Base-by-base conservation (phyloP, 2,113 vertebrate species). In the Kryptolebias marmoratus region DNA sequence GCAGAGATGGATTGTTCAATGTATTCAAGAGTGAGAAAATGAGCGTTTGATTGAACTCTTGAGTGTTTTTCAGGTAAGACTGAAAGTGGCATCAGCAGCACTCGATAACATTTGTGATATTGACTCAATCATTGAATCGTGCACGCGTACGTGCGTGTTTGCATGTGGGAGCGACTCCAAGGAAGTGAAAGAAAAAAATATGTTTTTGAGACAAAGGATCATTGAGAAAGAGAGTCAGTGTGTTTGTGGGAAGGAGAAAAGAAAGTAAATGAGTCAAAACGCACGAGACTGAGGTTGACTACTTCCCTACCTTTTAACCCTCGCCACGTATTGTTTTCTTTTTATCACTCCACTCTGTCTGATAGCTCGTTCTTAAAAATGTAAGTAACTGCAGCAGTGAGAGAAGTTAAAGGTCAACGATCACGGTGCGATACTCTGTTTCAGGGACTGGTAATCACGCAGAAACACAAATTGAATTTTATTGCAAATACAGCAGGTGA, bases 41-140 rank as follows among this genome's bases (percentile, higher is more conserved):
- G 49, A 75, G 71, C 4, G 13, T 76, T 63, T 48, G 66, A 81
- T 74, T 77, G 68, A 83, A 70, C 70, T 75, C 63, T 22, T 18
- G 57, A 61, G 55, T 65, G 75, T 66, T 68, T 76, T 14, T 36
- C 58, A 83, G 58, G 68, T 11, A 9, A 63, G 73, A 53, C 66
- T 66, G 54, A 11, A 67, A 87, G 36, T 14, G 4, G 56, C 62
- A 74, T 74, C 79, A 28, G 68, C 70, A 28, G 45, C 64, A 31
- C 67, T 82, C 71, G 16, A 18, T 56, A 87, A 67, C 82, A 75
- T 64, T 70, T 76, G 71, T 77, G 74, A 48, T 77, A 69, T 75
- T 58, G 79, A 77, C 67, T 57, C 68, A 66, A 64, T 47, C 57
- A 55, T 71, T 60, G 27, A 2, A 62, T 77, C 64, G 45, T 1